phyloP scores from a whole-genome alignment of 2,113 vertebrate genomes.

The Malurus cyaneus region DNA sequence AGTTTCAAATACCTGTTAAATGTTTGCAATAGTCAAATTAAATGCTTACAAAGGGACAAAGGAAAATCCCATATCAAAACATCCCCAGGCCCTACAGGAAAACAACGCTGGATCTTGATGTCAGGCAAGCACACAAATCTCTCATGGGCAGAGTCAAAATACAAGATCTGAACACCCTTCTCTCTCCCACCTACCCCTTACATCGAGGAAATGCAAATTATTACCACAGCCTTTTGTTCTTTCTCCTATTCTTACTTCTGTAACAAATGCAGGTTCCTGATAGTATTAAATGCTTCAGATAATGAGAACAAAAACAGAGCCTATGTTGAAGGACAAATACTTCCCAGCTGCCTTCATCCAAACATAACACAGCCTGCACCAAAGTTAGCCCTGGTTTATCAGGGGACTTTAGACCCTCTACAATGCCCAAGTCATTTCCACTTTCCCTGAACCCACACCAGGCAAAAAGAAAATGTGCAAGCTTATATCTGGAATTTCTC shows the following conservation, averaged over 20 bases:
- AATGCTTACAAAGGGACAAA: neutral
- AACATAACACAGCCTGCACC: neutral
- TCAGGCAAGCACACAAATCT: neutral
- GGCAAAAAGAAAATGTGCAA: neutral
- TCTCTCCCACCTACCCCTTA: neutral
- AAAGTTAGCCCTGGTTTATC: neutral
- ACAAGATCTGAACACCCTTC: neutral
- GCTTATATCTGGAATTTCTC: neutral
- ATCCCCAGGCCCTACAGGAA: neutral
- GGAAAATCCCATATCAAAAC: neutral
- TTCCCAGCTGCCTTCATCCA: neutral
- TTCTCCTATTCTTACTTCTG: neutral
- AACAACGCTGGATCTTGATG: neutral
- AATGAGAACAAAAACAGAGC: neutral
- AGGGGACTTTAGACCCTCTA: neutral
- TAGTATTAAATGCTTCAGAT: neutral
- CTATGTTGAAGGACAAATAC: neutral
- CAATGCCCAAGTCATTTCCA: neutral
- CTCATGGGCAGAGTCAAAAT: neutral
- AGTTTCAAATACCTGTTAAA: neutral
- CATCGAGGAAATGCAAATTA: neutral
- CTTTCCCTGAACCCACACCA: neutral
- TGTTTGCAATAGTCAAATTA: neutral
- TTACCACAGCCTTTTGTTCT: neutral
- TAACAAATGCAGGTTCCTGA: neutral